phyloP scores from a whole-genome alignment of 2,113 vertebrate genomes.

The Ia io region DNA sequence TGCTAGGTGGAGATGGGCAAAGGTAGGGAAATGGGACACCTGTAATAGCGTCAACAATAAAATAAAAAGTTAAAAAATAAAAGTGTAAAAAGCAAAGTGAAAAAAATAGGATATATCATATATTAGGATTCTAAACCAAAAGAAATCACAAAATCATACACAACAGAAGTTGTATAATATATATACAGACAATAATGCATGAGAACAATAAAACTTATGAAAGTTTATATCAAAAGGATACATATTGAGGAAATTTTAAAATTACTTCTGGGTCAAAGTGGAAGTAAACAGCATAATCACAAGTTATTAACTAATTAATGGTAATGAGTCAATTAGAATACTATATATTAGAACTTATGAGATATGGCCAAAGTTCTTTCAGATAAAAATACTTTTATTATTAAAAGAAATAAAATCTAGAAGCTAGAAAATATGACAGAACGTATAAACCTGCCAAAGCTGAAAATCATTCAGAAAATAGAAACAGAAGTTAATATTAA shows the following conservation, averaged over 20 bases:
- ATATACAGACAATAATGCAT: background rate
- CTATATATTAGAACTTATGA: background rate
- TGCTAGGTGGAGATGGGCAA: background rate
- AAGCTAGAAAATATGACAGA: background rate
- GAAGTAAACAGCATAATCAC: slow-evolving; percentile 9
- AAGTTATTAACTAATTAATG: slow-evolving; percentile 31
- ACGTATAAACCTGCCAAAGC: background rate
- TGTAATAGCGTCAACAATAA: background rate
- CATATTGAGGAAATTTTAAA: background rate
- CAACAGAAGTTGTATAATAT: background rate
- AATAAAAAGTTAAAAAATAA: background rate
- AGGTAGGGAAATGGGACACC: background rate
- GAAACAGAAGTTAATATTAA: background rate
- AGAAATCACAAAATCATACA: background rate
- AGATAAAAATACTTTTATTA: background rate
- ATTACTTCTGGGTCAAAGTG: slow-evolving; percentile 9
- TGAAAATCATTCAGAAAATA: background rate
- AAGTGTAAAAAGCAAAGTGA: background rate
- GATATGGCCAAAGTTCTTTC: background rate
- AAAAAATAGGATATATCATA: background rate
- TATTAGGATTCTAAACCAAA: background rate
- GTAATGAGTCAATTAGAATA: slow-evolving; percentile 8
- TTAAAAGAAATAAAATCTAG: background rate
- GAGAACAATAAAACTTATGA: background rate
- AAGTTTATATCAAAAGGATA: background rate